Evolutionary conservation across 1,140 invertebrate genomes (phyloP).

Genomic region (Leucophenga varia): DNA sequence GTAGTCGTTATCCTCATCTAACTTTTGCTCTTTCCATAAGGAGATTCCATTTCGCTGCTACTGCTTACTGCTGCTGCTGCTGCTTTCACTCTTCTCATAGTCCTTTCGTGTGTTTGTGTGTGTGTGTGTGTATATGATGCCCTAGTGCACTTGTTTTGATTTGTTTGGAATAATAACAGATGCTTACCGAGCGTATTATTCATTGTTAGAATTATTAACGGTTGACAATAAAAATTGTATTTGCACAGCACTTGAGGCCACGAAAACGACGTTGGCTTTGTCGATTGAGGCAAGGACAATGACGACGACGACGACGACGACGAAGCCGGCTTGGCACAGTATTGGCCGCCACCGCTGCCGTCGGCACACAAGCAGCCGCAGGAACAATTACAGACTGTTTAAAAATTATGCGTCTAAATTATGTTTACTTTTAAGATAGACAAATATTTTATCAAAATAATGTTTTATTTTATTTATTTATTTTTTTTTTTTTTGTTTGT

Average conservation of each 20-base stretch:
- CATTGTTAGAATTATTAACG: slow-evolving; percentile 56
- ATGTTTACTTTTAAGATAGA: too few relatives aligned
- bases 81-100: neutral
- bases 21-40: too few relatives aligned
- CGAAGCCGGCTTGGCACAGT: neutral
- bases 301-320: neutral
- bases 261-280: too few relatives aligned
- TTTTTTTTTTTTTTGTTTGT: too few relatives aligned
- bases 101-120: too few relatives aligned
- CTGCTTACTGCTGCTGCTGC: too few relatives aligned
- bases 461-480: too few relatives aligned
- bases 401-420: too few relatives aligned
- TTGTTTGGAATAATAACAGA: slow-evolving; percentile 57
- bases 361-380: too few relatives aligned
- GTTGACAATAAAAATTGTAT: slow-evolving; percentile 54
- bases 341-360: slow-evolving; percentile 11
- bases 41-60: neutral
- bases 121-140: slow-evolving; percentile 12
- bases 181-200: slow-evolving; percentile 55
- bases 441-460: too few relatives aligned
- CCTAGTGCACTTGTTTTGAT: slow-evolving; percentile 55
- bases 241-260: slow-evolving; percentile 41
- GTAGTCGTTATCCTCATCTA: neutral
- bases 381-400: too few relatives aligned
- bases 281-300: slow-evolving; percentile 22